Evolutionary conservation across 2,888 invertebrate species (phyloP), one percentile per base, ranked within the genome.

Genomic region (Octodonta nipae): DNA sequence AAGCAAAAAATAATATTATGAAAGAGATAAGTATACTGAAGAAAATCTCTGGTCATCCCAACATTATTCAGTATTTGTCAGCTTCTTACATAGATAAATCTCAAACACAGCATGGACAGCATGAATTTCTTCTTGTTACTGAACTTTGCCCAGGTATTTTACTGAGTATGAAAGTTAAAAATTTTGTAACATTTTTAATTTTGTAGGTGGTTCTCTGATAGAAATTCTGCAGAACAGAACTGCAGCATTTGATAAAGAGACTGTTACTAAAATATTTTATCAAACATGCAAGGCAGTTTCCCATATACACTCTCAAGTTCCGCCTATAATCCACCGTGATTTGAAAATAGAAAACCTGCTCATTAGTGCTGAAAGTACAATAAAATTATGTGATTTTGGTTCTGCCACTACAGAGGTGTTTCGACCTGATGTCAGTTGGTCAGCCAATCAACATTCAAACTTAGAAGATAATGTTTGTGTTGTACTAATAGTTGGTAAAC

Each of bases 381-480:
- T 96, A 28, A 96, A 95, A 62, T 67, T 96, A 41, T 98, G 96
- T 67, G 96, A 96, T 67, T 96, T 96, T 66, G 96, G 96, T 14
- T 93, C 93, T 42, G 83, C 92, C 2, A 91, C 92, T 8, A 79
- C 77, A 8, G 81, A 87, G 54, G 66, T 75, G 30, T 82, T 77
- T 57, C 59, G 73, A 30, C 93, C 93, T 6, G 87, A 91, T 60
- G 71, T 80, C 13, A 78, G 80, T 26, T 96, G 96, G 96, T 83
- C 82, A 51, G 88, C 89, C 22, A 82, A 86, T 56, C 86, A 87
- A 65, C 73, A 93, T 50, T 80, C 86, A 45, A 73, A 81, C 54
- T 70, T 95, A 37, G 95, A 95, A 65, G 96, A 96, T 71, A 88
- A 85, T 68, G 88, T 88, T 63, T 40, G 38, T 25, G 11, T 25